A percentile compares a stretch with the other conserved stretches of the same genome.
Conservation (phyloP, 2,797 vertebrate species). For the Sarcophilus harrisii region DNA sequence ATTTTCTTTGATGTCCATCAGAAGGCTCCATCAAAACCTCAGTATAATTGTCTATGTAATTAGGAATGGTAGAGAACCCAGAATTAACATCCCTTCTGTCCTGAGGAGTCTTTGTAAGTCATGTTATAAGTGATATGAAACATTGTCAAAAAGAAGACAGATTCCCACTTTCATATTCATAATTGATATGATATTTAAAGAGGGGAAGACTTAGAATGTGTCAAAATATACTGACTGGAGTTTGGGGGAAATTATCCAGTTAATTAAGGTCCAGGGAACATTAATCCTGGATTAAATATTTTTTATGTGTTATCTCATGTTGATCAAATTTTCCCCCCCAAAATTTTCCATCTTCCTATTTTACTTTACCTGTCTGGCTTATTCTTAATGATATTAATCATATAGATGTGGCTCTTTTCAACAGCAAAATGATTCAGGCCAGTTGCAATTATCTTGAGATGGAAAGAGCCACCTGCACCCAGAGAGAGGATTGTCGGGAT, state of each 20-base stretch:
- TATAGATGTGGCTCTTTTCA: no score
- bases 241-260: not conserved
- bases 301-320: conserved; percentile 1
- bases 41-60: not conserved
- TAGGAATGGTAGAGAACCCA: not conserved
- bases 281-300: not conserved
- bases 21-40: not conserved
- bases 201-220: not conserved
- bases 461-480: no score
- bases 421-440: no score
- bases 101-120: not conserved
- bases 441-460: no score
- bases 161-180: not conserved
- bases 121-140: not conserved
- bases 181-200: not conserved
- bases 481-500: no score
- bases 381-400: conserved; percentile 22
- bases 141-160: conserved; percentile 6
- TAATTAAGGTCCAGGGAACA: not conserved
- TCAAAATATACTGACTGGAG: not conserved
- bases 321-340: conserved; percentile 9
- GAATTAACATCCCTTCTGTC: not conserved
- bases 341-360: conserved; percentile 19
- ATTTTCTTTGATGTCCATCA: not conserved
- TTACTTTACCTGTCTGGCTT: conserved; percentile 8